Percentiles rank a stretch among this genome's conserved stretches.
phyloP scores from a whole-genome alignment of 1,140 invertebrate genomes.

The Planococcus citri region DNA sequence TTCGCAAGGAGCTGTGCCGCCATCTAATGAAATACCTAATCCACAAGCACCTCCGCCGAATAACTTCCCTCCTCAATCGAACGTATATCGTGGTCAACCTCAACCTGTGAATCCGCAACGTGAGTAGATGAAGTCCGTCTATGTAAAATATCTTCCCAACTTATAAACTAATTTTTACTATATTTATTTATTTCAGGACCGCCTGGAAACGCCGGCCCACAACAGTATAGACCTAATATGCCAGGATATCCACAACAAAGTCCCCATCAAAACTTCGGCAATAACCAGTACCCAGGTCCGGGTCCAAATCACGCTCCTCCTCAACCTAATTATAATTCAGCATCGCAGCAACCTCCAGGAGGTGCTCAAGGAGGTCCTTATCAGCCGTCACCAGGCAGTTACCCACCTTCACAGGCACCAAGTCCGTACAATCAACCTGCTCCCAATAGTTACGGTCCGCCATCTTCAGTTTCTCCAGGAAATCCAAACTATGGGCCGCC shows the following conservation, averaged over 20 bases:
- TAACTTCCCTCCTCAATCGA: not conserved
- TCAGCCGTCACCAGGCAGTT: not conserved
- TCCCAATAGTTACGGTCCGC: slow-evolving; percentile 4
- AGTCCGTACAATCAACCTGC: not conserved
- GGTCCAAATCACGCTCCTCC: not conserved
- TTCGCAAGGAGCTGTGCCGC: not conserved
- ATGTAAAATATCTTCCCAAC: no score
- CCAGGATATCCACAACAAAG: slow-evolving; percentile 1
- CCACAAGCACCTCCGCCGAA: not conserved
- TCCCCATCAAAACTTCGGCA: not conserved
- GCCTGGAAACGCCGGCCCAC: not conserved
- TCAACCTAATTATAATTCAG: slow-evolving; percentile 12
- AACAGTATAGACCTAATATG: slow-evolving; percentile 10
- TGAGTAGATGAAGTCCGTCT: not conserved
- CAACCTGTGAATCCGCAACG: slow-evolving; percentile 13
- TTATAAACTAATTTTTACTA: no score
- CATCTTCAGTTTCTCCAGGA: not conserved
- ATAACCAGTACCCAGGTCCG: not conserved
- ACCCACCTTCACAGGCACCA: not conserved
- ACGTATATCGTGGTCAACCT: not conserved
- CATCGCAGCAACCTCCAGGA: not conserved
- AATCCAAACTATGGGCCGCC: not conserved
- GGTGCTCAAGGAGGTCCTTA: slow-evolving; percentile 9
- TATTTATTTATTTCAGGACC: not conserved
- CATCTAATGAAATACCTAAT: not conserved